Base-by-base conservation (phyloP, 2,797 vertebrate species). In the Gymnoscopelus microlampas region DNA sequence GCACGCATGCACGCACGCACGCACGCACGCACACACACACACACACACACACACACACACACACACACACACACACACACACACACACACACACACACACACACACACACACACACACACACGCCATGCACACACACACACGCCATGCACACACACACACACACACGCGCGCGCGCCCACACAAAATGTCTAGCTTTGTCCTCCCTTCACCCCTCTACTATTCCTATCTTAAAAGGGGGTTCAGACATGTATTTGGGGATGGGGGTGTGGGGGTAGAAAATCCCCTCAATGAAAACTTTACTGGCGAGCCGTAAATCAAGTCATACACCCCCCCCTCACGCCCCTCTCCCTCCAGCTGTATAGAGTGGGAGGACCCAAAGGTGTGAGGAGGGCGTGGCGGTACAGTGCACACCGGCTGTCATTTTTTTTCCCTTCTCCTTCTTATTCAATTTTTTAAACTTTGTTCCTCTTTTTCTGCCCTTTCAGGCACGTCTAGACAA, bases 401-500 rank as follows among this genome's bases (percentile, higher is more conserved):
- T 13, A 26, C 32, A 72, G 68, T 56, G 39, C 88, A 91, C 89
- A 87, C 87, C 76, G 66, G 5, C 68, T 63, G 53, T n/a, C 6
- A n/a, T 44, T 55, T 53, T 64, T 68, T 68, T n/a, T 19, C 32
- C 0, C 0, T 23, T 4, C 8, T 54, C 10, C 65, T 49, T 44
- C 15, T 1, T 29, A 3, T 29, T 29, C 3, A 29, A 29, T 29
- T 35, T 35, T 35, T 5, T 29, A 32, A 35, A 35, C 5, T 14
- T 19, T 39, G 0, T 0, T 23, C 4, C 11, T 53, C 11, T 63
- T 49, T 44, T 19, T 35, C 63, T 79, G 72, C 78, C 66, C 83
- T 87, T 89, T 87, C 69, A 62, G 84, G 69, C 91, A 90, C 85
- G 91, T 90, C 39, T 48, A 78, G 76, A 70, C 88, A 85, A 68